Conservation (phyloP, 2,113 vertebrate species). For the Marcusenius ussheri region DNA sequence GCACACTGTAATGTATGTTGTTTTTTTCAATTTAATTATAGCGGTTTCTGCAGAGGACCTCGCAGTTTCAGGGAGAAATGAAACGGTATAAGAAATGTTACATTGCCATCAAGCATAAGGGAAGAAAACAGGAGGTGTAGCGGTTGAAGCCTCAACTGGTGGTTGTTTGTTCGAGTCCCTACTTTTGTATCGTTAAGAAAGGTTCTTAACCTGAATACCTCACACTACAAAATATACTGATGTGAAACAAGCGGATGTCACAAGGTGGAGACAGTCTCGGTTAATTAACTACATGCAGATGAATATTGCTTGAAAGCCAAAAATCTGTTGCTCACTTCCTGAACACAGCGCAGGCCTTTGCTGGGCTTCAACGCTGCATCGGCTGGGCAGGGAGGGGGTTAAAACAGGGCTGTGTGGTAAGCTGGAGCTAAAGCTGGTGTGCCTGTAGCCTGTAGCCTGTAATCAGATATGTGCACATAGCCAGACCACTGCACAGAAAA, state of each 20-base stretch:
- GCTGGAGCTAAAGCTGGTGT: constrained; percentile 1
- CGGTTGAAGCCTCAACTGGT: neutral
- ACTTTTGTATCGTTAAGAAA: neutral
- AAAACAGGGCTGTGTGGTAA: neutral
- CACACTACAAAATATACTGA: neutral
- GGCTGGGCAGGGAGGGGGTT: neutral
- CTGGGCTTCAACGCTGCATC: neutral
- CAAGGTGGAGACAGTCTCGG: neutral
- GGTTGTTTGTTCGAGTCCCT: neutral
- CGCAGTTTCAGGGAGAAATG: neutral
- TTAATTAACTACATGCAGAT: neutral
- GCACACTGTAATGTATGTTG: neutral
- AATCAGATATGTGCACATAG: constrained; percentile 25
- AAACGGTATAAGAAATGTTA: neutral
- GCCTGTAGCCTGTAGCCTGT: constrained; percentile 20
- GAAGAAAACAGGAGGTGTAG: neutral
- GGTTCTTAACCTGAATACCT: neutral
- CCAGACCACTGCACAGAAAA: constrained; percentile 22
- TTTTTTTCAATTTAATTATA: neutral
- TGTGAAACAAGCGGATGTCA: neutral
- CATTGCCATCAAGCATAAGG: neutral
- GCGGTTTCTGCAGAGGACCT: neutral
- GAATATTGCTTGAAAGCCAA: neutral
- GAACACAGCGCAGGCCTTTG: neutral
- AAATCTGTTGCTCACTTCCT: neutral